Percentiles rank a stretch among this genome's conserved stretches.
Conservation (phyloP, 1,140 invertebrate species). For the Forficula auricularia region DNA sequence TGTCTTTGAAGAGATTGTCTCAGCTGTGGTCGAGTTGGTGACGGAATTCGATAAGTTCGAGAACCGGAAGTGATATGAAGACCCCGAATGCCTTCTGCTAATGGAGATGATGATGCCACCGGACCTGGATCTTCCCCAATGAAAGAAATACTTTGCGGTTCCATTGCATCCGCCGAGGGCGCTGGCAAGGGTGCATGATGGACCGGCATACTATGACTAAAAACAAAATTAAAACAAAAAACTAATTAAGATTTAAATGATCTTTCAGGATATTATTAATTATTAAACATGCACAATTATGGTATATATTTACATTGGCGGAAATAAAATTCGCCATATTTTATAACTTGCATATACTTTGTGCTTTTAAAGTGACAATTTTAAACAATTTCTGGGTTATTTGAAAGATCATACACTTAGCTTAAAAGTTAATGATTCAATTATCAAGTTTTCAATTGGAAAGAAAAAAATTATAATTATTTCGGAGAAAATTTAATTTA, state of each 20-base stretch:
- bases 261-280: not conserved
- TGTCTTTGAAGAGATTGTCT: conserved; percentile 27
- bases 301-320: too few relatives aligned
- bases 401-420: too few relatives aligned
- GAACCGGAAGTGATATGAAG: conserved; percentile 72
- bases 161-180: conserved; percentile 61
- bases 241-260: not conserved
- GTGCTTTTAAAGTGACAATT: too few relatives aligned
- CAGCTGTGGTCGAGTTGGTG: conserved; percentile 46
- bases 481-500: too few relatives aligned
- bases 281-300: not conserved
- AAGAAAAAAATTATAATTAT: too few relatives aligned
- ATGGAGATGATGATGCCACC: too few relatives aligned
- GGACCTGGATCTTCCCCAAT: conserved; percentile 41
- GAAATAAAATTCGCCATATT: too few relatives aligned
- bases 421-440: too few relatives aligned
- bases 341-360: too few relatives aligned
- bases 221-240: conserved; percentile 3
- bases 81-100: conserved; percentile 42
- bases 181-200: conserved; percentile 40
- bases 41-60: conserved; percentile 71
- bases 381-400: too few relatives aligned
- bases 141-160: conserved; percentile 81
- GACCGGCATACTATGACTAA: conserved; percentile 16
- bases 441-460: too few relatives aligned